Evolutionary conservation across 2,797 vertebrate species (phyloP).

Genomic region (Clarias fuscus): DNA sequence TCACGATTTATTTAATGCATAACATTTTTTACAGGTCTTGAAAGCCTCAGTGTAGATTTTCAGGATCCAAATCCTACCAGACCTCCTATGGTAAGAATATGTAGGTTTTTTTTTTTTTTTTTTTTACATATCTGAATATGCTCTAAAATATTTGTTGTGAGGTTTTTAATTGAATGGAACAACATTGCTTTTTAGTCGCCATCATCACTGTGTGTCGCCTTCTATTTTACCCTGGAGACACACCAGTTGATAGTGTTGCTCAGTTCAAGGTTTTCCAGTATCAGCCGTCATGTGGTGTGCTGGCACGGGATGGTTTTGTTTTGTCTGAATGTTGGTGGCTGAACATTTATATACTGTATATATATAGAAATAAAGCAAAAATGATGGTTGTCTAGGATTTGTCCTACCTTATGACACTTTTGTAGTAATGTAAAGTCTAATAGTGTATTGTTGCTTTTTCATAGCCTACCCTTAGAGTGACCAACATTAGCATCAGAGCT

Average conservation of each 20-base stretch:
- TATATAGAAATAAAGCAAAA: background rate
- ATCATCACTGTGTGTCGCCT: background rate
- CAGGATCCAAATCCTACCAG: slow-evolving; percentile 62
- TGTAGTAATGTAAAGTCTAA: background rate
- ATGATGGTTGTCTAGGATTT: background rate
- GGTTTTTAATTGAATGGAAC: background rate
- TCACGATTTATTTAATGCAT: background rate
- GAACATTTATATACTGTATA: background rate
- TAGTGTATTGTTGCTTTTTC: background rate
- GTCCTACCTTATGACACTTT: background rate
- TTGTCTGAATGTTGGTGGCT: slow-evolving; percentile 1
- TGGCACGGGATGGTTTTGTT: background rate
- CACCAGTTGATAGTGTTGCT: background rate
- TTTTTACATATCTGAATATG: background rate
- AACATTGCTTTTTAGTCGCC: background rate
- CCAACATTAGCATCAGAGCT: slow-evolving; percentile 72
- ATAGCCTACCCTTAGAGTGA: slow-evolving; percentile 65
- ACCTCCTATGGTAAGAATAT: slow-evolving; percentile 34
- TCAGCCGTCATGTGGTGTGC: background rate
- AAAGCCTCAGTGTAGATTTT: slow-evolving; percentile 73
- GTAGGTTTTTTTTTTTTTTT: background rate
- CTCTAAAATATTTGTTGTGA: background rate
- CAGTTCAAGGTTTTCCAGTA: background rate
- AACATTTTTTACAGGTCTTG: slow-evolving; percentile 61
- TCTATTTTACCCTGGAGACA: background rate